Conservation (phyloP, 2,888 invertebrate genomes). For the Punctoribates punctum region DNA sequence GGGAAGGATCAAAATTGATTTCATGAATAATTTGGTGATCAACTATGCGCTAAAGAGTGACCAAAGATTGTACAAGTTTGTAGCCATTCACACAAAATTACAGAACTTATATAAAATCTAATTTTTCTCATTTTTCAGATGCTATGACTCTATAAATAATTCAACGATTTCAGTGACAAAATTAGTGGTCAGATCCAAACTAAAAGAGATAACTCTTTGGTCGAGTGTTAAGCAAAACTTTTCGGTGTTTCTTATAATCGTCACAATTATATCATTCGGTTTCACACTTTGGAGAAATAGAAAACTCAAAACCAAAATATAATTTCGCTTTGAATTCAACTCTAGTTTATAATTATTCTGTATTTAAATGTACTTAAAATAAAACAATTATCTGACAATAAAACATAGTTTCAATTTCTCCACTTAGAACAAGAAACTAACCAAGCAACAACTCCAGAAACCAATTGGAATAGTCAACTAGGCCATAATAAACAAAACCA, state of each 20-base stretch:
- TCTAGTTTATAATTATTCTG: too few relatives aligned
- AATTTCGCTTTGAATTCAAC: neutral
- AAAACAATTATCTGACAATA: too few relatives aligned
- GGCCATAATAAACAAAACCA: too few relatives aligned
- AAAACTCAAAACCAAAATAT: neutral
- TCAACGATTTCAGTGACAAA: neutral
- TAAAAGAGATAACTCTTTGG: neutral
- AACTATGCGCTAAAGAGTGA: constrained; percentile 53
- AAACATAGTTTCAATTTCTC: too few relatives aligned
- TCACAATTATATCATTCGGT: neutral
- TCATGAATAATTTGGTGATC: constrained; percentile 61
- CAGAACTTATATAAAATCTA: too few relatives aligned
- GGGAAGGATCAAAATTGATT: constrained; percentile 61
- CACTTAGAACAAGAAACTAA: too few relatives aligned
- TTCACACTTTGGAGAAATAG: neutral
- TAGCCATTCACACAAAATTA: too few relatives aligned
- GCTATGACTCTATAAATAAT: neutral
- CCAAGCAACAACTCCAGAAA: too few relatives aligned
- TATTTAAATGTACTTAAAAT: too few relatives aligned
- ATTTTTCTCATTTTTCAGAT: neutral
- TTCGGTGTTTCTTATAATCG: neutral
- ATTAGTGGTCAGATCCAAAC: neutral
- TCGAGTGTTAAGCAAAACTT: neutral
- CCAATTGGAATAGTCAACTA: too few relatives aligned
- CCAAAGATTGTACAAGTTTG: constrained; percentile 31